These are phyloP conservation scores for Caracal caracal DNA, from an alignment of 2,113 vertebrate species.

Conservation along the genomic window DNA sequence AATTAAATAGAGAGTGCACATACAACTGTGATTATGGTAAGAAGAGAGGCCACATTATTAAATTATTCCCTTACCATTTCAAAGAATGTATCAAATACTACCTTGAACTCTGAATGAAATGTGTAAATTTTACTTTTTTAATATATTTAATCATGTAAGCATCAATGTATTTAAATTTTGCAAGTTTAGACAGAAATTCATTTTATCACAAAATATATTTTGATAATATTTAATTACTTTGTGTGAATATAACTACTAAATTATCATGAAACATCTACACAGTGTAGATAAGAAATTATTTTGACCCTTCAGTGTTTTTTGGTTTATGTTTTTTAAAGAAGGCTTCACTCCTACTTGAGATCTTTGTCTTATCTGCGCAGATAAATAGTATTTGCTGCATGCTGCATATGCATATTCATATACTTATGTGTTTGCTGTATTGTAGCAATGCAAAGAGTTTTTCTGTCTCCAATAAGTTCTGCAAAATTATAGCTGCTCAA, in stretches of 20 bases:
- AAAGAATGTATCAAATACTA: background rate
- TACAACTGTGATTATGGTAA: background rate
- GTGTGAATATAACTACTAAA: background rate
- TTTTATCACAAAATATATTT: background rate
- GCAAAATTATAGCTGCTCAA: background rate
- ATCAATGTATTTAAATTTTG: background rate
- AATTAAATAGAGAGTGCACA: background rate
- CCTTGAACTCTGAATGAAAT: background rate
- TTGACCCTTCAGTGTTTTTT: background rate
- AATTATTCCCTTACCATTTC: background rate
- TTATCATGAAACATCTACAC: background rate
- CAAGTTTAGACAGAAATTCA: background rate
- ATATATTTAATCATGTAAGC: background rate
- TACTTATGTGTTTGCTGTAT: background rate
- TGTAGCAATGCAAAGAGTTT: background rate
- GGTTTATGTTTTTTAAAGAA: background rate
- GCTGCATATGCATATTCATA: background rate
- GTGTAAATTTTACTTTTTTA: background rate
- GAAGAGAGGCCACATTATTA: background rate
- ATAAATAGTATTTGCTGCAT: background rate
- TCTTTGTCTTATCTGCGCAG: background rate
- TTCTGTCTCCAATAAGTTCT: background rate
- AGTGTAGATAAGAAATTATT: background rate
- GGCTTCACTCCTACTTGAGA: background rate
- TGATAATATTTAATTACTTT: background rate